phyloP scores from a whole-genome alignment of 2,797 vertebrate species.

The Gymnothorax javanicus region DNA sequence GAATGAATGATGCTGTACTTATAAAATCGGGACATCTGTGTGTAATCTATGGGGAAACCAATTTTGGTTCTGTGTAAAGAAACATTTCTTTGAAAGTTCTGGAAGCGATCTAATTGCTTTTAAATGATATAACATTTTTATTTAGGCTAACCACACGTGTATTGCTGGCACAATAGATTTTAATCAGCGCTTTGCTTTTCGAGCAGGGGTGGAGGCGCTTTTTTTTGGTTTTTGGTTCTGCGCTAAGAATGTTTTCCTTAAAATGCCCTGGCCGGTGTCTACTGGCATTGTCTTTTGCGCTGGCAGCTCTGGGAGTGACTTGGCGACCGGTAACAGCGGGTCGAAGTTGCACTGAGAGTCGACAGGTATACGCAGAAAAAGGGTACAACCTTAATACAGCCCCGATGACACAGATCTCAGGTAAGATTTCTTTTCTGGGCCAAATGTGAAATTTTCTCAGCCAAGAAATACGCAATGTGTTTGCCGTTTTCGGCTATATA shows the following conservation, averaged over 20 bases:
- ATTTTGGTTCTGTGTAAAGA: background rate
- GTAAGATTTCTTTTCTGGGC: constrained; percentile 63
- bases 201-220: constrained; percentile 15
- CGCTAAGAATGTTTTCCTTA: constrained; percentile 57
- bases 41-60: background rate
- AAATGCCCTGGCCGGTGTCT: constrained; percentile 38
- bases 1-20: background rate
- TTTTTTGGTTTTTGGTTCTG: constrained; percentile 7
- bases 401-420: constrained; percentile 80
- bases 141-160: background rate
- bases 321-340: constrained; percentile 66
- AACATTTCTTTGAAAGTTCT: background rate
- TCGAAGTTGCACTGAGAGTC: constrained; percentile 81
- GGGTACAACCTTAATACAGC: constrained; percentile 80
- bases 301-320: constrained; percentile 60
- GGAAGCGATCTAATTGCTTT: background rate
- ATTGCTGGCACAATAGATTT: background rate
- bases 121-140: background rate
- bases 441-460: background rate
- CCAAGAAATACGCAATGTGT: background rate
- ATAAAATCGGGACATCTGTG: background rate
- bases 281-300: constrained; percentile 60
- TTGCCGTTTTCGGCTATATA: background rate
- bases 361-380: constrained; percentile 81
- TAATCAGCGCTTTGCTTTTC: background rate